Evolutionary conservation across 2,797 vertebrate genomes (phyloP).

Genomic region (Australoheros facetus): DNA sequence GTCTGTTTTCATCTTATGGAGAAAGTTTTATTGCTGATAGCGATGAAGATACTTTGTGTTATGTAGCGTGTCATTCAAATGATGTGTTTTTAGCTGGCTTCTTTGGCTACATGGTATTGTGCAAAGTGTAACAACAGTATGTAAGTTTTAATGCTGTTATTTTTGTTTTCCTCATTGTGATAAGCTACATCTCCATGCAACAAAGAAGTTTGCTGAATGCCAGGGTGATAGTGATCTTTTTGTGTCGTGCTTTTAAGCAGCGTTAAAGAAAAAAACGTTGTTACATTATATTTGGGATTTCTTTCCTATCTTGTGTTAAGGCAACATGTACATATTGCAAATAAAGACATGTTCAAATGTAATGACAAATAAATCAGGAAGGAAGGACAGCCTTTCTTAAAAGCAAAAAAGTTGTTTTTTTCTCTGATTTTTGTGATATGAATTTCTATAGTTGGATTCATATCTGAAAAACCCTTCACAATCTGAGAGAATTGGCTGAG

Average conservation of each 20-base stretch:
- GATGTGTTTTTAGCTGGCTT: constrained; percentile 65
- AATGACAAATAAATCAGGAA: constrained; percentile 73
- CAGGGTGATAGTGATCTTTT: constrained; percentile 59
- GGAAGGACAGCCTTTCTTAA: constrained; percentile 58
- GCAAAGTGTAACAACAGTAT: constrained; percentile 55
- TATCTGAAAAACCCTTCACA: constrained; percentile 4
- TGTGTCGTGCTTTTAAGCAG: constrained; percentile 60
- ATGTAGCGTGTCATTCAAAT: constrained; percentile 61
- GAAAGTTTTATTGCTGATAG: constrained; percentile 44
- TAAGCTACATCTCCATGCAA: constrained; percentile 41
- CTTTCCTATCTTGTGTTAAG: constrained; percentile 67
- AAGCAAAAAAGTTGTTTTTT: constrained; percentile 29
- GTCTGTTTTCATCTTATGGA: constrained; percentile 23
- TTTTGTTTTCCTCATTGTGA: constrained; percentile 39
- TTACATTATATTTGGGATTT: constrained; percentile 47
- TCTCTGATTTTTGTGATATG: constrained; percentile 36
- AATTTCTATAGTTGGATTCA: background rate
- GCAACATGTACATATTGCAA: constrained; percentile 78
- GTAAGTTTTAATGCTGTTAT: constrained; percentile 52
- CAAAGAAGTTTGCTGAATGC: constrained; percentile 35
- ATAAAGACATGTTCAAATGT: constrained; percentile 76
- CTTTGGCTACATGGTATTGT: constrained; percentile 66
- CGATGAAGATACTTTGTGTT: constrained; percentile 68
- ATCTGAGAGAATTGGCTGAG: constrained; percentile 31
- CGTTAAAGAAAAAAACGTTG: constrained; percentile 25